Evolutionary conservation across 2,888 invertebrate species (phyloP).

Genomic region (Dastarcus helophoroides): DNA sequence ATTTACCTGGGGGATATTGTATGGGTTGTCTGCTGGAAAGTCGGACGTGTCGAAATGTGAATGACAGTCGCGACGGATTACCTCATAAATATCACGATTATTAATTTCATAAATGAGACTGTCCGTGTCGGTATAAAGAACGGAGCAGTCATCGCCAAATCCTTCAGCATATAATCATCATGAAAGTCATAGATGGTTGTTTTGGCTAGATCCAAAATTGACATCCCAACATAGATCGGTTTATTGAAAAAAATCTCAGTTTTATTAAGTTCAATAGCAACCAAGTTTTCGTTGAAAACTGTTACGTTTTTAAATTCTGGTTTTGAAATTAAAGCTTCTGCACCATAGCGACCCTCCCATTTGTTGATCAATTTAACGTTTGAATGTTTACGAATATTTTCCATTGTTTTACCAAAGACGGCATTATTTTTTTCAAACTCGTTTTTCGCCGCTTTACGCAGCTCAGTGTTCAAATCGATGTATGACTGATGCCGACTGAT

Average conservation of each 20-base stretch:
- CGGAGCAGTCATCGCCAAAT: neutral
- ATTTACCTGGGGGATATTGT: conserved; percentile 17
- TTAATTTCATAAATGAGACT: neutral
- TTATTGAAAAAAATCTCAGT: conserved; percentile 1
- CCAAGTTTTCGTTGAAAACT: conserved; percentile 3
- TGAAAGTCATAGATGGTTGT: conserved; percentile 3
- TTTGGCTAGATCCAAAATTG: conserved; percentile 3
- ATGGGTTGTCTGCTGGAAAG: conserved; percentile 7
- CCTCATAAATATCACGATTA: neutral
- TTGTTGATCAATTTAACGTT: neutral
- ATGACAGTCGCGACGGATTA: neutral
- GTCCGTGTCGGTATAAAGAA: conserved; percentile 2
- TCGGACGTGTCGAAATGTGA: neutral
- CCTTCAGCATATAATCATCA: neutral
- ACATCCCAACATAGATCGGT: conserved; percentile 2
- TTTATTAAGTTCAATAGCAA: conserved; percentile 3
- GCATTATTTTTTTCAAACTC: conserved; percentile 15
- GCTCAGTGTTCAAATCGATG: conserved; percentile 28
- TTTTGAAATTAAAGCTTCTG: conserved; percentile 2
- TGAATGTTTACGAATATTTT: conserved; percentile 1
- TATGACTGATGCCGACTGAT: conserved; percentile 29
- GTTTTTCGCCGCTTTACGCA: conserved; percentile 17
- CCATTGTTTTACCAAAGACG: conserved; percentile 12
- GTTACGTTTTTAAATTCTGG: neutral
- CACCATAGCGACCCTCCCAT: conserved; percentile 4